phyloP scores from a whole-genome alignment of 2,888 invertebrate genomes.

The Sesia bembeciformis region DNA sequence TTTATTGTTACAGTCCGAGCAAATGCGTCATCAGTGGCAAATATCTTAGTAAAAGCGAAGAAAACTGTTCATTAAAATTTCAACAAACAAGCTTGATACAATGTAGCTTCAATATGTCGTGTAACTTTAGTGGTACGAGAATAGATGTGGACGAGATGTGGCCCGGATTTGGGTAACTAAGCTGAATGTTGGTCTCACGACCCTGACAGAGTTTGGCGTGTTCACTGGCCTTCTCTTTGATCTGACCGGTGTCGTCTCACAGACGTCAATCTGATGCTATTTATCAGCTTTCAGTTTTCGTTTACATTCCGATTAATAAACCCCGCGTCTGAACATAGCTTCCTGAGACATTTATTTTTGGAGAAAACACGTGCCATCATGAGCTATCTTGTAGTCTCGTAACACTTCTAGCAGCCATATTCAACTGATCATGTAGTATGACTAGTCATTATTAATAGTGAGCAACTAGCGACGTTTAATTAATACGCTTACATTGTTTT shows the following conservation, averaged over 20 bases:
- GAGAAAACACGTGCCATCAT: no score
- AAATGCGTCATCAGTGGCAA: neutral
- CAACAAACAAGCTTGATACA: constrained; percentile 20
- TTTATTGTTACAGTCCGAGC: no score
- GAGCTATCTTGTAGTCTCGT: no score
- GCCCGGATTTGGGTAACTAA: constrained; percentile 48
- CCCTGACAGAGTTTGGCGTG: constrained; percentile 35
- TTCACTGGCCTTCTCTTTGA: constrained; percentile 47
- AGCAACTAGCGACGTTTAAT: no score
- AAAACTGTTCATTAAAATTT: constrained; percentile 16
- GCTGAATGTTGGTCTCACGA: constrained; percentile 31
- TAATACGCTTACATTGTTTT: no score
- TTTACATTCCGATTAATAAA: neutral
- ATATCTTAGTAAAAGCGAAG: constrained; percentile 20
- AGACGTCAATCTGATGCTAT: neutral
- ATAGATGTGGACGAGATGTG: constrained; percentile 53
- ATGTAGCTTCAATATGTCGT: constrained; percentile 52
- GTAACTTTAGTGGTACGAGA: constrained; percentile 41
- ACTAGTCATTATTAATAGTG: no score
- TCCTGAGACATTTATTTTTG: no score
- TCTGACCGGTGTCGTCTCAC: constrained; percentile 31
- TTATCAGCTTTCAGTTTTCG: neutral
- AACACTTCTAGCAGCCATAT: no score
- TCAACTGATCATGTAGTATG: no score
- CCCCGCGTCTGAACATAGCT: no score